A percentile compares a stretch with the other conserved stretches of the same genome.
Conservation (phyloP, 2,113 vertebrate species). For the Haliaeetus leucogaster region DNA sequence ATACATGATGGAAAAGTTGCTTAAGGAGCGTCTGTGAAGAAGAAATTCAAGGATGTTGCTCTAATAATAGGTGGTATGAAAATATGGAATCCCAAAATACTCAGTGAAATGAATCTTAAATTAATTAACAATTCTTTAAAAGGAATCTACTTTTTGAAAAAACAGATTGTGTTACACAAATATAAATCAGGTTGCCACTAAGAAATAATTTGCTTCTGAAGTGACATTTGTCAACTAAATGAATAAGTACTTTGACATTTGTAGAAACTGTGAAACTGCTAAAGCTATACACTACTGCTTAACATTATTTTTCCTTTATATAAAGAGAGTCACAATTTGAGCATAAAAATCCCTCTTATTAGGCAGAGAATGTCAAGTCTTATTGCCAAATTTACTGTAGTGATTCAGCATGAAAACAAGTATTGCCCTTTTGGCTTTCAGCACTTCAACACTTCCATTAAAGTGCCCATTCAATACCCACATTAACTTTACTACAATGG, state of each 20-base stretch:
- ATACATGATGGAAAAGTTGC: neutral
- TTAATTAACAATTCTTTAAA: neutral
- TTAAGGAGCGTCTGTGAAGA: neutral
- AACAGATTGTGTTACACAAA: neutral
- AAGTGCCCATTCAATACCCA: neutral
- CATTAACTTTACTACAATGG: neutral
- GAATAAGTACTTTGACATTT: slow-evolving; percentile 36
- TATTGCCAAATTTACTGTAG: slow-evolving; percentile 41
- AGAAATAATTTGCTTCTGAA: neutral
- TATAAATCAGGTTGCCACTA: neutral
- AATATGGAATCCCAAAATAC: neutral
- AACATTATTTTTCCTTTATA: neutral
- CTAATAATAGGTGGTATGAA: neutral
- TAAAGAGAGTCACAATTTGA: slow-evolving; percentile 22
- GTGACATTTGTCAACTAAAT: slow-evolving; percentile 31
- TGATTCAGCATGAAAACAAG: slow-evolving; percentile 11
- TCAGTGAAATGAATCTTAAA: neutral
- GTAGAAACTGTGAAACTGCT: neutral
- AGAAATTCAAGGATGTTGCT: neutral
- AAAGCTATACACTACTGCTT: neutral
- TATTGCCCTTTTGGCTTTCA: neutral
- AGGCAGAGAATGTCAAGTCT: slow-evolving; percentile 39
- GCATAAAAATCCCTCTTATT: slow-evolving; percentile 47
- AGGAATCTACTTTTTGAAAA: neutral
- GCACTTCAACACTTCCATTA: neutral